These are phyloP conservation scores for Leptinotarsa haldemani DNA, from an alignment of 2,888 invertebrate genomes.

Conservation along the genomic window DNA sequence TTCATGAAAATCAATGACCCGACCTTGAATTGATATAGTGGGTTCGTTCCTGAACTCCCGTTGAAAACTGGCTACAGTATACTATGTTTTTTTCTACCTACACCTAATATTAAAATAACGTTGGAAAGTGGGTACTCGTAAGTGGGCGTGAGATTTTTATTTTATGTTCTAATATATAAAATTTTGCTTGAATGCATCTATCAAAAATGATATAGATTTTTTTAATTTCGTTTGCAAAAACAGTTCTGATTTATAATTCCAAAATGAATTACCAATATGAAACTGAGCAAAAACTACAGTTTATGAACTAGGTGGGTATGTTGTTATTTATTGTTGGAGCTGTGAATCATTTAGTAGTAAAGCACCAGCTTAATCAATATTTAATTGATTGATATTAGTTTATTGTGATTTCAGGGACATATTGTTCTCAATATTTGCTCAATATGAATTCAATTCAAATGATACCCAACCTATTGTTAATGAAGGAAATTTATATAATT, in stretches of 20 bases:
- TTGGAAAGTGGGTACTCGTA: constrained; percentile 35
- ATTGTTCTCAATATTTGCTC: background rate
- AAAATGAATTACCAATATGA: background rate
- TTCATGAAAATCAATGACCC: constrained; percentile 41
- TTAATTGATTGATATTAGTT: background rate
- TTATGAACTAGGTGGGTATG: background rate
- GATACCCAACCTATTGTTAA: too few species aligned
- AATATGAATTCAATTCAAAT: too few species aligned
- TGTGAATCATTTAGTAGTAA: background rate
- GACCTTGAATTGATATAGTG: constrained; percentile 39
- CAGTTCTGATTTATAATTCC: background rate
- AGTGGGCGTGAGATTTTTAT: constrained; percentile 33
- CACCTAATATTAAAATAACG: constrained; percentile 44
- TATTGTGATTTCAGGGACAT: background rate
- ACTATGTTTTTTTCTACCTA: constrained; percentile 37
- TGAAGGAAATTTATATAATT: background rate
- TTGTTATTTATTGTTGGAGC: background rate
- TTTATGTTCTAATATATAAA: constrained; percentile 23
- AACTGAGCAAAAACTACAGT: background rate
- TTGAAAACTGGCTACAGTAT: constrained; percentile 40
- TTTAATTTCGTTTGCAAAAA: background rate
- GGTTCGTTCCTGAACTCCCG: constrained; percentile 33
- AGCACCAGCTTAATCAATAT: background rate
- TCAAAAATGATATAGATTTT: background rate
- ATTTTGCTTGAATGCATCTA: constrained; percentile 14